Base-by-base conservation (phyloP, 1,140 invertebrate species). In the honey bee (Apis mellifera) region DNA sequence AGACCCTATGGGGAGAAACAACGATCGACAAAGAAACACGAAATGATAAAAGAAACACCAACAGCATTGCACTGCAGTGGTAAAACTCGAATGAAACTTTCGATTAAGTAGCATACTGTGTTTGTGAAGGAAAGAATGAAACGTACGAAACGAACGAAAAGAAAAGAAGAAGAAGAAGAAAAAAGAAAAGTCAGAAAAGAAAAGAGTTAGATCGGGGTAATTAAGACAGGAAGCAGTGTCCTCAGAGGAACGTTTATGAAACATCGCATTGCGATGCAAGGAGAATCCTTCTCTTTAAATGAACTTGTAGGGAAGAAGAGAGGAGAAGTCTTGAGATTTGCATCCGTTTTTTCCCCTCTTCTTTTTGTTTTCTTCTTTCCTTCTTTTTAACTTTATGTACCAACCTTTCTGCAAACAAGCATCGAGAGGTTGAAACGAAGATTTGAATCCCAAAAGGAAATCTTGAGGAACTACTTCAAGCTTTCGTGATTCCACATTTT, bases 21-120 rank as follows among this genome's bases (percentile, higher is more conserved):
- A 21, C 0, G 73, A 42, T 2, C n/a, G 48, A 13, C 48, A 32
- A 48, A 55, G 26, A 42, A 77, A 55, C 19, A 7, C 8, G 72
- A 9, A 62, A 54, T 19, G 48, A 54, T 42, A 55, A 65, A 55
- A 55, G 21, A 68, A 55, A 66, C 9, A 55, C 0, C 9, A 48
- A 42, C 32, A 42, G 32, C 32, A 42, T 7, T 42, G 21, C 15
- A 3, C n/a, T 32, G 73, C 19, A 17, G 32, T 17, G 26, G 52
- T 55, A 55, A 75, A 66, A 55, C 52, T 66, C 62, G 74, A 55
- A 19, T 23, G 26, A 26, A 66, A 55, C 19, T 77, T 55, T 77
- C 62, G 75, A 77, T 77, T 68, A 23, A 66, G 42, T n/a, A 42
- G 26, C 13, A 15, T 17, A 17, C 11, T 11, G 21, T 4, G 13